Conservation (phyloP, 1,140 invertebrate species). For the Aphaenogaster floridana region DNA sequence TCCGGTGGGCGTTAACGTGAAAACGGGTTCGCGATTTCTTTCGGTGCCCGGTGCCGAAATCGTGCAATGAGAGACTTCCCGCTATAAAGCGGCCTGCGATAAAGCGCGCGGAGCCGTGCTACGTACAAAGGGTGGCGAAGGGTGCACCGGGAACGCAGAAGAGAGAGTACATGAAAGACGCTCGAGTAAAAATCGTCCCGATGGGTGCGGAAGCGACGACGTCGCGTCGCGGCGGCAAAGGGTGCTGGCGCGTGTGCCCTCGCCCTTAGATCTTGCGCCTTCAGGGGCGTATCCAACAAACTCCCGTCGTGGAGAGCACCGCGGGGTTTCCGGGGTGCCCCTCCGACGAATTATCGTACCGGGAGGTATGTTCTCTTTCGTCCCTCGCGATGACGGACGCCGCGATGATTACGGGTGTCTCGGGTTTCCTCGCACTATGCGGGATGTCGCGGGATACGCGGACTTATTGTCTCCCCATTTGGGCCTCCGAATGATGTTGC, state of each 20-base stretch:
- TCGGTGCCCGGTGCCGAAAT: slow-evolving; percentile 50
- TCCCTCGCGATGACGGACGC: slow-evolving; percentile 47
- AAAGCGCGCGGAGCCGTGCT: slow-evolving; percentile 38
- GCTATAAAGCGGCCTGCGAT: slow-evolving; percentile 52
- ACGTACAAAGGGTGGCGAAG: slow-evolving; percentile 59
- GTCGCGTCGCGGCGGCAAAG: slow-evolving; percentile 73
- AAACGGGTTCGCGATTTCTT: slow-evolving; percentile 87
- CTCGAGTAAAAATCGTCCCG: slow-evolving; percentile 63
- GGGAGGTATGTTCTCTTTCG: slow-evolving; percentile 65
- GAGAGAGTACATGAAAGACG: slow-evolving; percentile 62
- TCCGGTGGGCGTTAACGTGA: slow-evolving; percentile 86
- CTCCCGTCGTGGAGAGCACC: slow-evolving; percentile 80
- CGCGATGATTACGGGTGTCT: slow-evolving; percentile 84
- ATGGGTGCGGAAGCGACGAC: slow-evolving; percentile 68
- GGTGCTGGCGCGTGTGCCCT: slow-evolving; percentile 71
- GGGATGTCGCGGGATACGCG: slow-evolving; percentile 71
- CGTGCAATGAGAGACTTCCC: slow-evolving; percentile 65
- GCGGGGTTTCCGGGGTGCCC: slow-evolving; percentile 79
- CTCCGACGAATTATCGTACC: slow-evolving; percentile 80
- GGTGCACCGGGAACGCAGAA: slow-evolving; percentile 63
- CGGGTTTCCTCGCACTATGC: slow-evolving; percentile 84
- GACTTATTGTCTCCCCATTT: slow-evolving; percentile 68
- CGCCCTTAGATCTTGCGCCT: slow-evolving; percentile 77
- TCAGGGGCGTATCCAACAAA: slow-evolving; percentile 83
- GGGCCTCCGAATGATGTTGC: slow-evolving; percentile 69